A percentile compares a stretch with the other conserved stretches of the same genome.
These are phyloP conservation scores for Chaenocephalus aceratus DNA, from an alignment of 2,113 vertebrate genomes.

Conservation along the genomic window DNA sequence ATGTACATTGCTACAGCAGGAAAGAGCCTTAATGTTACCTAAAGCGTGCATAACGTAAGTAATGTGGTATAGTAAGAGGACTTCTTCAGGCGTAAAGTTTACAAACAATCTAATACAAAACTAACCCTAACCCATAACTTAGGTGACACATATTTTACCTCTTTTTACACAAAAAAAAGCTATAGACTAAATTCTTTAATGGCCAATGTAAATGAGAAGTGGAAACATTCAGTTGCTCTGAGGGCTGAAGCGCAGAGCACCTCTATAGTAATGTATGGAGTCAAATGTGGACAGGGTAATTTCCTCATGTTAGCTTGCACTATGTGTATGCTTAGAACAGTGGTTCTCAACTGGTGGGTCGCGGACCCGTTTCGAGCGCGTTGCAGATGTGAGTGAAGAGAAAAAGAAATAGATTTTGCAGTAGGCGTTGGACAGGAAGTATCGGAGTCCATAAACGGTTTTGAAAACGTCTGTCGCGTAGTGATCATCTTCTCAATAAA, in stretches of 20 bases:
- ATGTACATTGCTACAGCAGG: too few species aligned
- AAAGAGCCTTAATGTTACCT: too few species aligned
- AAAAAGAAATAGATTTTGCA: too few species aligned
- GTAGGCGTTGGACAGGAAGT: too few species aligned
- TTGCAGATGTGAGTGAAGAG: too few species aligned
- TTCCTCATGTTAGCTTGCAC: constrained; percentile 76
- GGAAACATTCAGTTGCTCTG: constrained; percentile 19
- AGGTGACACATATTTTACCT: constrained; percentile 37
- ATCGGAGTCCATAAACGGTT: too few species aligned
- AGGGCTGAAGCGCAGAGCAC: neutral
- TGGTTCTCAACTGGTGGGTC: too few species aligned
- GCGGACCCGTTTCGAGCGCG: too few species aligned
- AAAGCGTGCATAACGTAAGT: too few species aligned
- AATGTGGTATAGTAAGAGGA: too few species aligned
- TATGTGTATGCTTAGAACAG: constrained; percentile 5
- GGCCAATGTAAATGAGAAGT: constrained; percentile 29
- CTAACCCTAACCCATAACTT: constrained; percentile 46
- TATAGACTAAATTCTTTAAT: constrained; percentile 51
- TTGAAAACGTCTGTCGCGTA: too few species aligned
- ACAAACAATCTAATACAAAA: constrained; percentile 34
- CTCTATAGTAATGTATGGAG: constrained; percentile 7
- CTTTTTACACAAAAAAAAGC: constrained; percentile 38
- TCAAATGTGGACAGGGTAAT: constrained; percentile 53
- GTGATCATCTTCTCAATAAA: too few species aligned
- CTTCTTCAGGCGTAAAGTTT: neutral